Evolutionary conservation across 2,888 invertebrate genomes (phyloP), one percentile per base, ranked within the genome.

Genomic region (Synanthedon tipuliformis): DNA sequence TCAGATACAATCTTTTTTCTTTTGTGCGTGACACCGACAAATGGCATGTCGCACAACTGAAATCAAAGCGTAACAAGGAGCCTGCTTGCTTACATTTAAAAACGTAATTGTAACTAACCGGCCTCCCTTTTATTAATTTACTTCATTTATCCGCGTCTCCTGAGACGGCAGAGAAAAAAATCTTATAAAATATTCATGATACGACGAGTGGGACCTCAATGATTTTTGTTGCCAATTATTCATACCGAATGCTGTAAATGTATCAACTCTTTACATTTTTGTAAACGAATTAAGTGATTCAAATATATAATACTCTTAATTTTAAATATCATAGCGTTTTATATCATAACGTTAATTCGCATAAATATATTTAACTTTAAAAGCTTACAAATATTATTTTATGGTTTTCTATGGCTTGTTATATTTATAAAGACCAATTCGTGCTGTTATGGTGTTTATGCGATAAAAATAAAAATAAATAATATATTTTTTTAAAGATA

Each of bases 51-150:
- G 79, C 78, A 69, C 74, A 81, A 81, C 80, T 81, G 82, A 87
- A 87, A 85, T 84, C 83, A 83, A 82, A 81, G 71, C 62, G 70
- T 72, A 75, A 81, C 81, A 81, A 79, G 73, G 71, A 78, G 61
- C 78, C 73, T 68, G 75, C 77, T 85, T 81, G 83, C 81, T 85
- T 83, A 81, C 84, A 83, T 85, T 85, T 82, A 84, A 86, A 87
- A 83, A 77, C 75, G 80, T 87, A 86, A 87, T 87, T 87, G 86
- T 86, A 83, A 85, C 83, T 83, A 87, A 87, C 86, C 86, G 75
- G 34, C 10, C 75, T 73, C 83, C 79, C 75, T 77, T 58, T 84
- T 85, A 87, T 86, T 86, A 85, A 86, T 86, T 85, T 79, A 81
- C 71, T 81, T 82, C 86, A 79, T 86, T 81, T 76, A 79, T 85